Evolutionary conservation across 1,140 invertebrate species (phyloP), one percentile per base, ranked within the genome.

Genomic region (Drosophila nigromelanica): DNA sequence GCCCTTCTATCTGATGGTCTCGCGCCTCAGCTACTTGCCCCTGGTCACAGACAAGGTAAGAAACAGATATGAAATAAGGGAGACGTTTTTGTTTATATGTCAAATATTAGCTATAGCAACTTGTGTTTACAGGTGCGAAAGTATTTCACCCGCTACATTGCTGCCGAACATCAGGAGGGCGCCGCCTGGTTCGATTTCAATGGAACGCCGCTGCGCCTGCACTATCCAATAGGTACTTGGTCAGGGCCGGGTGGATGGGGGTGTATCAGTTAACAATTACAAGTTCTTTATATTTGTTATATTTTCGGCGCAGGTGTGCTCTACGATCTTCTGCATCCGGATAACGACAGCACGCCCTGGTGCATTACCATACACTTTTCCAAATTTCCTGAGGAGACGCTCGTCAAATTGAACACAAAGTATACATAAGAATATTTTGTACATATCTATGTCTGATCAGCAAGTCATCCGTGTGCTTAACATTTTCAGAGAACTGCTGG

Each of bases 101-200:
- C 15, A 21, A 35, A 11, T 18, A 56, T 12, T n/a, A 27, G n/a
- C 5, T 8, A 27, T n/a, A 42, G 7, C 18, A n/a, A 27, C 6
- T 4, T 14, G n/a, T 30, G 8, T 21, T 21, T 14, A 50, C 77
- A 97, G 96, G 96, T 98, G 67, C 95, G 96, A 79, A 97, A 98
- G 92, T 97, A 99, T 93, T 98, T 99, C 92, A 93, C 95, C 62
- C 94, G 96, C 69, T 96, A 95, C 91, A 94, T 98, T 87, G 95
- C 95, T 52, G 95, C 95, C 89, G 96, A 98, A 73, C 95, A 96
- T 91, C 94, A 96, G 63, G 95, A 97, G 48, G 95, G 95, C 89
- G 97, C 99, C 92, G 97, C 99, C 94, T 99, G 98, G 98, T 93
- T 99, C 42, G 98, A 99, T 86, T 98, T 95, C 90, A 97, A 98